A percentile compares a stretch with the other conserved stretches of the same genome.
phyloP scores from a whole-genome alignment of 2,888 invertebrate genomes.

The Nemurella pictetii region DNA sequence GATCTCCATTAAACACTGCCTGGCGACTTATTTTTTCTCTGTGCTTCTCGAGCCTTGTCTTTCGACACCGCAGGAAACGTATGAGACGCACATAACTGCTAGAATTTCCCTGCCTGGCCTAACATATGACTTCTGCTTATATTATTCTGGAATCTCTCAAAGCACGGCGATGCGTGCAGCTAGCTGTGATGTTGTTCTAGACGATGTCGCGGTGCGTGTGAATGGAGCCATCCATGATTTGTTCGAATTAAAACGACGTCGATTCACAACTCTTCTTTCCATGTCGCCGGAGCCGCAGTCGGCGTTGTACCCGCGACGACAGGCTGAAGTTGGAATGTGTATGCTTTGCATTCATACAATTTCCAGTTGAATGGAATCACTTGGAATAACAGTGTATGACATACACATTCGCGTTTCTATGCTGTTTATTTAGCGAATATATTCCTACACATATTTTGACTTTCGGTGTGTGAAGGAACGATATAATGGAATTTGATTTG shows the following conservation, averaged over 20 bases:
- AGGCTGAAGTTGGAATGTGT: background rate
- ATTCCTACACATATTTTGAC: background rate
- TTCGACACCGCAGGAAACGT: too few species aligned
- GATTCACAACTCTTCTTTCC: constrained; percentile 17
- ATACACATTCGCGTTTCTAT: background rate
- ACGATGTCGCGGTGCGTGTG: background rate
- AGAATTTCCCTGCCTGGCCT: too few species aligned
- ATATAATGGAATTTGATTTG: too few species aligned
- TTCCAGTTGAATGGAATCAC: background rate
- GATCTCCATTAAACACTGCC: too few species aligned
- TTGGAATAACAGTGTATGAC: background rate
- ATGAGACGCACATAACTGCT: too few species aligned
- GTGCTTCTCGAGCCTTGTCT: too few species aligned
- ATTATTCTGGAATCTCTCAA: too few species aligned
- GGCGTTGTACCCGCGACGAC: background rate
- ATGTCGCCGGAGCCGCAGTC: background rate
- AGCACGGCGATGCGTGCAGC: too few species aligned
- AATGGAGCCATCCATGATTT: background rate
- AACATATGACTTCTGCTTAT: too few species aligned
- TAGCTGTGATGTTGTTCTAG: background rate
- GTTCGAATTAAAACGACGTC: constrained; percentile 18
- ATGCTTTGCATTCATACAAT: background rate
- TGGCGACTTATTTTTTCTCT: too few species aligned
- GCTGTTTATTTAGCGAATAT: background rate
- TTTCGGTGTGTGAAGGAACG: too few species aligned